phyloP scores from a whole-genome alignment of 23 tunicate genomes.

The Corella eumyota region DNA sequence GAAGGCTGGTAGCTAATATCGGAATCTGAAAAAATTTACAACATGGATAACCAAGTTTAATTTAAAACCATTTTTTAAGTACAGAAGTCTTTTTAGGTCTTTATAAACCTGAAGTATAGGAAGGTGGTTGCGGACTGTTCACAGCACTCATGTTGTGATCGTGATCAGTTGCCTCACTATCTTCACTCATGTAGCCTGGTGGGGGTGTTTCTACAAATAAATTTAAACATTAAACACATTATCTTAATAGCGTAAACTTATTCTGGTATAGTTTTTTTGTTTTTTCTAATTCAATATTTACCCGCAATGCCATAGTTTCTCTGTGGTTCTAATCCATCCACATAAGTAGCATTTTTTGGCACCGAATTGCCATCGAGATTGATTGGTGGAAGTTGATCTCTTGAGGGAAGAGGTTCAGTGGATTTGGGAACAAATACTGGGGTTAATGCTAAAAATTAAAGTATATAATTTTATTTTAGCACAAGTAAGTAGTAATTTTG shows the following conservation, averaged over 20 bases:
- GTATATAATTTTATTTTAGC: no score
- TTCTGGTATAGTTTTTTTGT: neutral
- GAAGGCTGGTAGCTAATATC: slow-evolving; percentile 13
- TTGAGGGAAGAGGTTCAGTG: slow-evolving; percentile 61
- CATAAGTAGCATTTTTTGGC: slow-evolving; percentile 65
- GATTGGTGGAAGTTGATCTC: slow-evolving; percentile 47
- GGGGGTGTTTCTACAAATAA: slow-evolving; percentile 49
- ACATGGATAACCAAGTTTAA: neutral
- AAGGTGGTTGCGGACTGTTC: slow-evolving; percentile 43
- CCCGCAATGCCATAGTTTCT: slow-evolving; percentile 12
- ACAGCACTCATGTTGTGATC: slow-evolving; percentile 15
- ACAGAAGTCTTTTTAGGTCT: neutral
- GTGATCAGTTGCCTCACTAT: slow-evolving; percentile 61
- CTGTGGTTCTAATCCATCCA: slow-evolving; percentile 43
- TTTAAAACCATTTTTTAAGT: neutral
- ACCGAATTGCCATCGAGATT: slow-evolving; percentile 46
- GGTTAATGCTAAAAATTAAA: slow-evolving; percentile 22
- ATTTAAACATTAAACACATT: neutral
- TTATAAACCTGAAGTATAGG: slow-evolving; percentile 38
- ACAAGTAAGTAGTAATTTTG: no score
- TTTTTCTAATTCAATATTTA: neutral
- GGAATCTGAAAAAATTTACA: slow-evolving; percentile 7
- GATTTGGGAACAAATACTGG: slow-evolving; percentile 95
- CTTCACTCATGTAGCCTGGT: slow-evolving; percentile 86
- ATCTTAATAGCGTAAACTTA: neutral